Percentiles rank a stretch among this genome's conserved stretches.
These are phyloP conservation scores for Dissostichus mawsoni DNA, from an alignment of 2,113 vertebrate genomes.

Conservation along the genomic window DNA sequence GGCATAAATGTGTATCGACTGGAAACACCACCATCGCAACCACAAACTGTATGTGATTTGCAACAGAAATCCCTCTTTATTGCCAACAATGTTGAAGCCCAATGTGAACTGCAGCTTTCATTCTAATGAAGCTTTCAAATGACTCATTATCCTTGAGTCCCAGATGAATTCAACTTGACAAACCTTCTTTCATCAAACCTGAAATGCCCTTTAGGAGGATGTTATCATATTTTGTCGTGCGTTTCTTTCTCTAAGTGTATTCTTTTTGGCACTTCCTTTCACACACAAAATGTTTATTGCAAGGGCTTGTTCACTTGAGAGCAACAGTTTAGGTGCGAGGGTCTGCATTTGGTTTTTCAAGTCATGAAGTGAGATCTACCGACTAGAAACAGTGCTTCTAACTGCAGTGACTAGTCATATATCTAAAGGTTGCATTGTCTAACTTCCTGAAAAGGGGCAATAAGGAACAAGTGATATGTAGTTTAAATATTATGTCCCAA, in stretches of 20 bases:
- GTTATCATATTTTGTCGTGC: neutral
- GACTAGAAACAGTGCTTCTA: neutral
- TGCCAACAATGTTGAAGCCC: neutral
- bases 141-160: constrained; percentile 5
- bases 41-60: neutral
- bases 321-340: neutral
- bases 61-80: neutral
- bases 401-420: neutral
- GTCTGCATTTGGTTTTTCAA: neutral
- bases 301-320: neutral
- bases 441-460: neutral
- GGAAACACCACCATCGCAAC: neutral
- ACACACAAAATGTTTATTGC: neutral
- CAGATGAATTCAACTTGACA: neutral
- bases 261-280: neutral
- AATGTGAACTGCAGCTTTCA: neutral
- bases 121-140: neutral
- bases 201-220: neutral
- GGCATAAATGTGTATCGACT: neutral
- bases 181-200: neutral
- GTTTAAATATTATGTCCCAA: neutral
- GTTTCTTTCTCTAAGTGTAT: neutral
- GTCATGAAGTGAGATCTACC: neutral
- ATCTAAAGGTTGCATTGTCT: neutral
- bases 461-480: neutral